Percentiles rank a stretch among this genome's conserved stretches.
phyloP scores from a whole-genome alignment of 2,113 vertebrate species.

The Cranoglanis bouderius region DNA sequence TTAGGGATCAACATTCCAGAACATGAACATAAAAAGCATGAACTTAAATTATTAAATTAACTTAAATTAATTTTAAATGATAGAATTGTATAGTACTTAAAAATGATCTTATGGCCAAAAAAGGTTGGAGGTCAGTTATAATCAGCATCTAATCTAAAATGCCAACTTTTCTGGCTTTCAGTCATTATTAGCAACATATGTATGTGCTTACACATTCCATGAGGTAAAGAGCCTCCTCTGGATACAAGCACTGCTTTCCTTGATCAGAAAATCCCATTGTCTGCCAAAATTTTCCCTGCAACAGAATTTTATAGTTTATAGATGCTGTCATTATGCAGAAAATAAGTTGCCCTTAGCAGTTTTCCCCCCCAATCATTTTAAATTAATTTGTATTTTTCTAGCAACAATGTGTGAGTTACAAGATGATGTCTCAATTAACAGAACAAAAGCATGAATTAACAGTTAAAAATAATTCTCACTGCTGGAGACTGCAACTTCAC shows the following conservation, averaged over 20 bases:
- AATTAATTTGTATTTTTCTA: neutral
- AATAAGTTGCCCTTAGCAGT: neutral
- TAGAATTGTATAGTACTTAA: neutral
- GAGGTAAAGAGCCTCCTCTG: constrained; percentile 93
- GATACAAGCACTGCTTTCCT: constrained; percentile 86
- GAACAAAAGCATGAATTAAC: neutral
- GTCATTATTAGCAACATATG: neutral
- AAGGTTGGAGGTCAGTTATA: neutral
- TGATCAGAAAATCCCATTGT: constrained; percentile 88
- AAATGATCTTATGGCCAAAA: neutral
- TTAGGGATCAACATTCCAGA: neutral
- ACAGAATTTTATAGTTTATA: constrained; percentile 15
- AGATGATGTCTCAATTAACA: neutral
- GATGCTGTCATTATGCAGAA: neutral
- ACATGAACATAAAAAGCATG: neutral
- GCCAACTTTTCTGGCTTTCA: neutral
- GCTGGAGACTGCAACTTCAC: constrained; percentile 87
- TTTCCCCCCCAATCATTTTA: neutral
- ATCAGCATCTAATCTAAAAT: neutral
- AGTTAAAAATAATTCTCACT: constrained; percentile 67
- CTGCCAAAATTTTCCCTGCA: constrained; percentile 97
- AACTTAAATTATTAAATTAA: neutral
- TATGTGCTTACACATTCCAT: constrained; percentile 90
- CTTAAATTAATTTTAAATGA: neutral
- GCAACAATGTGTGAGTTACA: neutral